A percentile compares a stretch with the other conserved stretches of the same genome.
Conservation (phyloP, 1,140 invertebrate species). For the Drosophila serrata region DNA sequence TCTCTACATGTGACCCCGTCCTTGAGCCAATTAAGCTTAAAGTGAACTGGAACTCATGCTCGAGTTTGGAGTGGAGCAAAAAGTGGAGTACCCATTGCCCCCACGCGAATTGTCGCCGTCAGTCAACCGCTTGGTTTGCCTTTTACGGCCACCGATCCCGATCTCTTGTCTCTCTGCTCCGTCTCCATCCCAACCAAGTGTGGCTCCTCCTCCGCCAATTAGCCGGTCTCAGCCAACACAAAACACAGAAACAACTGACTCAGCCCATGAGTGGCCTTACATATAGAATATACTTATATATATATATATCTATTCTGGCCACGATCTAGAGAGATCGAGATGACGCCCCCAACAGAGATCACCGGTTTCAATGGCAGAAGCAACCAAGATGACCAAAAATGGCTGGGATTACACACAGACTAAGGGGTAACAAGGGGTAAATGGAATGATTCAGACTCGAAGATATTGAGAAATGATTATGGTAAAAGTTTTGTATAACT, state of each 20-base stretch:
- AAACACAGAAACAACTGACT: slow-evolving; percentile 21
- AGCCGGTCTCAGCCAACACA: slow-evolving; percentile 49
- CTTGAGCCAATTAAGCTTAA: slow-evolving; percentile 69
- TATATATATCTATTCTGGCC: background rate
- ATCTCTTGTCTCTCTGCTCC: slow-evolving; percentile 8
- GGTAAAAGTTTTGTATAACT: background rate
- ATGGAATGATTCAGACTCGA: slow-evolving; percentile 1
- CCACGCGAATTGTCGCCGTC: slow-evolving; percentile 15
- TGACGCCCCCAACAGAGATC: slow-evolving; percentile 35
- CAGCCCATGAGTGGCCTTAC: slow-evolving; percentile 18
- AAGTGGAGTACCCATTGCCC: slow-evolving; percentile 27
- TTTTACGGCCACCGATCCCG: slow-evolving; percentile 38
- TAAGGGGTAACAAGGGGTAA: slow-evolving; percentile 6
- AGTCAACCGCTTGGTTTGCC: slow-evolving; percentile 20
- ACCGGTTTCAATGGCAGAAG: slow-evolving; percentile 35
- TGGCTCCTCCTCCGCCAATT: slow-evolving; percentile 37
- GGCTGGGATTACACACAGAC: slow-evolving; percentile 19
- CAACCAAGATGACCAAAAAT: slow-evolving; percentile 30
- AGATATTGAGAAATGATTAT: background rate
- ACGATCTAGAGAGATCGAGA: slow-evolving; percentile 12
- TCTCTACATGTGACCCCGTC: slow-evolving; percentile 31
- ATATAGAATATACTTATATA: slow-evolving; percentile 9
- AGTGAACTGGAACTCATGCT: slow-evolving; percentile 38
- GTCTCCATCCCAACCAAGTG: background rate
- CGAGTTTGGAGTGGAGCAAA: slow-evolving; percentile 16